phyloP scores from a whole-genome alignment of 1,140 invertebrate species.

The Drosophila bocki region DNA sequence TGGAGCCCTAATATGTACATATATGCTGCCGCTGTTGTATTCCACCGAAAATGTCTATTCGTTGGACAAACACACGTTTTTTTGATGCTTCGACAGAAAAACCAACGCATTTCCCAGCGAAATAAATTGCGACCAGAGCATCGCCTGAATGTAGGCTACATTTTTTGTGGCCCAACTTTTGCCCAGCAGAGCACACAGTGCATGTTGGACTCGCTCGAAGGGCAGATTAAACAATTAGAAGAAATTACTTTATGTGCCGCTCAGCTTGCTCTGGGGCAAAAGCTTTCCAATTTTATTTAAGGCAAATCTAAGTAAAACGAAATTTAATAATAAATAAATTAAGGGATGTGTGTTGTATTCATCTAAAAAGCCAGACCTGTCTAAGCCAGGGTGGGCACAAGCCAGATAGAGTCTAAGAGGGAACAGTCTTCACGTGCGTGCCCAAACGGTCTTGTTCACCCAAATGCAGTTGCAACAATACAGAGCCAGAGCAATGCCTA shows the following conservation, averaged over 20 bases:
- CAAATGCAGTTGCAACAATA: too few species aligned
- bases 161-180: background rate
- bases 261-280: background rate
- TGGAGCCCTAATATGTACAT: too few species aligned
- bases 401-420: too few species aligned
- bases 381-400: too few species aligned
- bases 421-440: too few species aligned
- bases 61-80: conserved; percentile 52
- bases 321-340: too few species aligned
- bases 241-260: too few species aligned
- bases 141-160: conserved; percentile 22
- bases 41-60: conserved; percentile 61
- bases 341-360: too few species aligned
- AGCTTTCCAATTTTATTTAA: background rate
- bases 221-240: background rate
- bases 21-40: conserved; percentile 18
- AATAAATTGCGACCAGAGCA: conserved; percentile 8
- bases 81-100: conserved; percentile 29
- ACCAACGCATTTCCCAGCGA: conserved; percentile 9
- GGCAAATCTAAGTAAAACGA: background rate
- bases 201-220: background rate
- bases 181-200: conserved; percentile 2
- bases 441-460: too few species aligned
- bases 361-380: too few species aligned
- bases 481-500: too few species aligned